Evolutionary conservation across 2,797 vertebrate genomes (phyloP).

Genomic region (Rhadinocentrus ornatus): DNA sequence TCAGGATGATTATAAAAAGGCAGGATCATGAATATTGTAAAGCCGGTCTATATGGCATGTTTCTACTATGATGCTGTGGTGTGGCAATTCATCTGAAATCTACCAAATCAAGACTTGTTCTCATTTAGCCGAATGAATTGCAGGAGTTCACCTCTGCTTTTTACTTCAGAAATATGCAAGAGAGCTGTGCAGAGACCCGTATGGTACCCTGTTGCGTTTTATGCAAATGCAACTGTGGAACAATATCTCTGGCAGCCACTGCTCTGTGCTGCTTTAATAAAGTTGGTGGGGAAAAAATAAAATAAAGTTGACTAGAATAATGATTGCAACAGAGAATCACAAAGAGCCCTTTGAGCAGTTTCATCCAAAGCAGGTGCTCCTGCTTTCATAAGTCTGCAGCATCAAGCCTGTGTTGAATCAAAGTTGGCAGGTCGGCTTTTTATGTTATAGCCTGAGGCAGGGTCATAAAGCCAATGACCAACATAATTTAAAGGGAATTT

Average conservation of each 20-base stretch:
- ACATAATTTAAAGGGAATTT: slow-evolving; percentile 13
- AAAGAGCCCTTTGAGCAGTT: slow-evolving; percentile 45
- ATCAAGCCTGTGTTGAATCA: slow-evolving; percentile 42
- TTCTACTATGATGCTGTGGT: slow-evolving; percentile 26
- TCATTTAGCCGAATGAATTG: slow-evolving; percentile 29
- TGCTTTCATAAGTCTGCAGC: slow-evolving; percentile 42
- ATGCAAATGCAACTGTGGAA: slow-evolving; percentile 65
- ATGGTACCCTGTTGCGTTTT: slow-evolving; percentile 65
- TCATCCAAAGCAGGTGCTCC: slow-evolving; percentile 49
- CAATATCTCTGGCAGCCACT: slow-evolving; percentile 62
- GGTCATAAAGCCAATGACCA: slow-evolving; percentile 19
- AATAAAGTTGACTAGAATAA: slow-evolving; percentile 68
- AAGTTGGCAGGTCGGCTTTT: slow-evolving; percentile 24
- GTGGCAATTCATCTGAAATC: slow-evolving; percentile 28
- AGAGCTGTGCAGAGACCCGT: slow-evolving; percentile 43
- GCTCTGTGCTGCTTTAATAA: slow-evolving; percentile 67
- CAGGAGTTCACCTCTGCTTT: slow-evolving; percentile 38
- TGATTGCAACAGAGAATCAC: slow-evolving; percentile 61
- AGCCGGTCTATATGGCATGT: slow-evolving; percentile 17
- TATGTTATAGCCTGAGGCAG: slow-evolving; percentile 23
- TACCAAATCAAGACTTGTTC: slow-evolving; percentile 57
- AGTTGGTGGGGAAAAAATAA: slow-evolving; percentile 50
- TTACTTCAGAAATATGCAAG: slow-evolving; percentile 37
- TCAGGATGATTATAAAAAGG: slow-evolving; percentile 42
- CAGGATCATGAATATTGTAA: slow-evolving; percentile 47